A percentile compares a stretch with the other conserved stretches of the same genome.
Evolutionary conservation across 2,113 vertebrate species (phyloP).

Genomic region (Sciurus niger): DNA sequence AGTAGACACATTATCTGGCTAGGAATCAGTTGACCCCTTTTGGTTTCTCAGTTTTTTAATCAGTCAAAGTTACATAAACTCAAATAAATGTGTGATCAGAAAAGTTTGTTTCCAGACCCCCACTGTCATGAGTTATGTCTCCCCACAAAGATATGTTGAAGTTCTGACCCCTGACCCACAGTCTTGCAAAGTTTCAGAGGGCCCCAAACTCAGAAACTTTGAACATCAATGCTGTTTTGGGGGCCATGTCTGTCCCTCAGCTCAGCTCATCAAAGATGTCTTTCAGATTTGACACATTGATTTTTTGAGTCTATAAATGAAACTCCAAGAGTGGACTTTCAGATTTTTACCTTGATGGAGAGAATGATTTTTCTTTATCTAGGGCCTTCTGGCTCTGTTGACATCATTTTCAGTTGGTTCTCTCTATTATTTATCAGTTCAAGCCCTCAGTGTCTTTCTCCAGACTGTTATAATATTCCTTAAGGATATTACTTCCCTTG

Average conservation of each 20-base stretch:
- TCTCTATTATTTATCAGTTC: not conserved
- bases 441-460: not conserved
- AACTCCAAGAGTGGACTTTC: not conserved
- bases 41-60: not conserved
- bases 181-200: not conserved
- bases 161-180: not conserved
- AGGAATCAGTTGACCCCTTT: not conserved
- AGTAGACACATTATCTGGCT: not conserved
- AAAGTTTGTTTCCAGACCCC: not conserved
- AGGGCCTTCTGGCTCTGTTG: not conserved
- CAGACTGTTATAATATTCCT: not conserved
- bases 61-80: not conserved
- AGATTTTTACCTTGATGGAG: not conserved
- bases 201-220: no score
- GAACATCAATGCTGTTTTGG: no score
- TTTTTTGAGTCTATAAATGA: not conserved
- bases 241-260: no score
- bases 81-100: not conserved
- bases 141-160: not conserved
- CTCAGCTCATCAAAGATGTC: not conserved
- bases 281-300: not conserved
- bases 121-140: not conserved
- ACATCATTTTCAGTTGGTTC: not conserved
- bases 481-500: not conserved
- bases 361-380: not conserved